A percentile compares a stretch with the other conserved stretches of the same genome.
These are phyloP conservation scores for Panthera tigris DNA, from an alignment of 2,113 vertebrate genomes.

Conservation along the genomic window DNA sequence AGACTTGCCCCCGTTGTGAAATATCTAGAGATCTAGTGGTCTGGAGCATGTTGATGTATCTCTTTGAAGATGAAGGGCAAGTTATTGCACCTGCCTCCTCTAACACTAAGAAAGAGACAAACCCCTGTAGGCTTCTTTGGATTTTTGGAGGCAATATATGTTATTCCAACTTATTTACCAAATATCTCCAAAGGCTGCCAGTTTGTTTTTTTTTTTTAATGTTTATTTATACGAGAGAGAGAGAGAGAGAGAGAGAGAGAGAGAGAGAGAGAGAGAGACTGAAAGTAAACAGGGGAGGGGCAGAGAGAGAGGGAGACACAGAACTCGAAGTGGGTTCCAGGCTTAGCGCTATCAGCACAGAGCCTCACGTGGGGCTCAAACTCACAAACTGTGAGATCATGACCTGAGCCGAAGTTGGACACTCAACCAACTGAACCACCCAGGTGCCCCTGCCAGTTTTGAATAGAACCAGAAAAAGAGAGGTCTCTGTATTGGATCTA, in stretches of 20 bases:
- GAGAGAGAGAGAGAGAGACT: no score
- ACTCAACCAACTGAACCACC: no score
- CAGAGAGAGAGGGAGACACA: no score
- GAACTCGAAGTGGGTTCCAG: no score
- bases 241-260: no score
- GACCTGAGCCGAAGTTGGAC: no score
- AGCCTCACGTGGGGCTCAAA: no score
- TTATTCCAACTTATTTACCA: neutral
- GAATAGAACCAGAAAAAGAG: neutral
- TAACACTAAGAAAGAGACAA: neutral
- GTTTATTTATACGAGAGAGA: no score
- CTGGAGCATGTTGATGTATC: neutral
- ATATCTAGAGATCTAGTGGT: neutral
- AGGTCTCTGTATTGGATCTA: neutral
- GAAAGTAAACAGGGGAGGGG: no score
- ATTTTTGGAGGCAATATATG: neutral
- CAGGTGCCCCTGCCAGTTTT: neutral
- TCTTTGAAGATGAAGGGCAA: neutral
- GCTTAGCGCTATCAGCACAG: no score
- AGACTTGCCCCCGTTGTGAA: neutral
- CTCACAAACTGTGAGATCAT: no score
- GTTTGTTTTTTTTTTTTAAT: neutral
- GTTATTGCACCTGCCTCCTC: neutral
- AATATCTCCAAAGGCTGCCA: neutral
- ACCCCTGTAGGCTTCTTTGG: neutral